Conservation (phyloP, 1,140 invertebrate genomes). For the Diabrotica virgifera region DNA sequence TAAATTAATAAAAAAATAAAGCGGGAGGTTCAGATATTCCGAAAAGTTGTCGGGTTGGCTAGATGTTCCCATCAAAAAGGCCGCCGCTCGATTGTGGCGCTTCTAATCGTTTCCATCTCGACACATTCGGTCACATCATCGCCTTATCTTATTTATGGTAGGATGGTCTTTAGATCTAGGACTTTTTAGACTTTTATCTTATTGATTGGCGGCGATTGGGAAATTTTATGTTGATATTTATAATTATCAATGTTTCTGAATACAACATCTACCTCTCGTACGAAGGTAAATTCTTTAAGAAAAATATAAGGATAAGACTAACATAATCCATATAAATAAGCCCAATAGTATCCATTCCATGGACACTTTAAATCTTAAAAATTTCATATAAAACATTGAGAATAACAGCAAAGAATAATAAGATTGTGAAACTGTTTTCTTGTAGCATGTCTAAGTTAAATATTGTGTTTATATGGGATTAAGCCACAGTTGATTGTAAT, state of each 20-base stretch:
- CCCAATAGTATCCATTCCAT: too few species aligned
- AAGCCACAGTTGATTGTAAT: too few species aligned
- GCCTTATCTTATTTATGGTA: constrained; percentile 1
- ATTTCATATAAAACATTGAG: too few species aligned
- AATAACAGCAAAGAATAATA: too few species aligned
- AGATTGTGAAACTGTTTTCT: too few species aligned
- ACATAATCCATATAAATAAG: too few species aligned
- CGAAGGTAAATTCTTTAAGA: too few species aligned
- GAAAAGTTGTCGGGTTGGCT: constrained; percentile 1
- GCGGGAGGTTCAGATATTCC: not conserved
- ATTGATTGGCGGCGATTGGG: not conserved
- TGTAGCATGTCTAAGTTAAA: too few species aligned
- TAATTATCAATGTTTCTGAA: not conserved
- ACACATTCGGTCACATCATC: not conserved
- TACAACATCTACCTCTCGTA: too few species aligned
- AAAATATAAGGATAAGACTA: too few species aligned
- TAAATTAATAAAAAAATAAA: not conserved
- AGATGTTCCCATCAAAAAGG: not conserved
- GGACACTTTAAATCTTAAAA: too few species aligned
- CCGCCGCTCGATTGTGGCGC: constrained; percentile 1
- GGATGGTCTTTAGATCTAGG: not conserved
- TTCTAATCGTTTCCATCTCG: constrained; percentile 2
- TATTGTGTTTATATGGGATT: too few species aligned
- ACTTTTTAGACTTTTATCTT: not conserved
- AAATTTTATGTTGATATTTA: not conserved